Percentiles rank a stretch among this genome's conserved stretches.
These are phyloP conservation scores for Drepana arcuata DNA, from an alignment of 1,140 invertebrate genomes.

Conservation along the genomic window DNA sequence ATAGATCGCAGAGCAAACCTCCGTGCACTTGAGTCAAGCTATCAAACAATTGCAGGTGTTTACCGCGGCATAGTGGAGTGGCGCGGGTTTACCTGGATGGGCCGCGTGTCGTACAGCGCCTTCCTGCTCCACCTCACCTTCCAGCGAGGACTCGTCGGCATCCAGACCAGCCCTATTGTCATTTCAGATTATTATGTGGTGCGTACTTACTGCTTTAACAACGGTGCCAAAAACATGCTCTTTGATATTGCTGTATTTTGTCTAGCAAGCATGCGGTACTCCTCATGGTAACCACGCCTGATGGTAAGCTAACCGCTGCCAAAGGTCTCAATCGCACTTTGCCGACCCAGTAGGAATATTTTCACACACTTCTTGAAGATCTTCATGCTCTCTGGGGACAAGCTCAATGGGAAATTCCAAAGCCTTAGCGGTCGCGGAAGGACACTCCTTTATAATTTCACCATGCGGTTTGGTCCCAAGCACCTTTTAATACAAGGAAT, in stretches of 20 bases:
- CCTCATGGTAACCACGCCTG: background rate
- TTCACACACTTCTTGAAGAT: background rate
- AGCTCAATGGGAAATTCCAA: too few relatives aligned
- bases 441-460: too few relatives aligned
- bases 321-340: background rate
- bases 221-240: background rate
- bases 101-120: conserved; percentile 49
- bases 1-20: too few relatives aligned
- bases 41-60: conserved; percentile 32
- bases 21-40: too few relatives aligned
- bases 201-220: conserved; percentile 10
- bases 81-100: conserved; percentile 50
- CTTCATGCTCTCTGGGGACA: too few relatives aligned
- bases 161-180: conserved; percentile 16
- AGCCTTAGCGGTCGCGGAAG: too few relatives aligned
- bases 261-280: background rate
- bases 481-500: too few relatives aligned
- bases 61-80: conserved; percentile 51
- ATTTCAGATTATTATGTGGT: conserved; percentile 43
- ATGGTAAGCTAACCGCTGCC: background rate
- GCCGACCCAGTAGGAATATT: background rate
- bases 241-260: too few relatives aligned
- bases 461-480: too few relatives aligned
- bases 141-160: conserved; percentile 34
- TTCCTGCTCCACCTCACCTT: conserved; percentile 52